phyloP scores from a whole-genome alignment of 1,140 invertebrate genomes.

The Choristoneura fumiferana region DNA sequence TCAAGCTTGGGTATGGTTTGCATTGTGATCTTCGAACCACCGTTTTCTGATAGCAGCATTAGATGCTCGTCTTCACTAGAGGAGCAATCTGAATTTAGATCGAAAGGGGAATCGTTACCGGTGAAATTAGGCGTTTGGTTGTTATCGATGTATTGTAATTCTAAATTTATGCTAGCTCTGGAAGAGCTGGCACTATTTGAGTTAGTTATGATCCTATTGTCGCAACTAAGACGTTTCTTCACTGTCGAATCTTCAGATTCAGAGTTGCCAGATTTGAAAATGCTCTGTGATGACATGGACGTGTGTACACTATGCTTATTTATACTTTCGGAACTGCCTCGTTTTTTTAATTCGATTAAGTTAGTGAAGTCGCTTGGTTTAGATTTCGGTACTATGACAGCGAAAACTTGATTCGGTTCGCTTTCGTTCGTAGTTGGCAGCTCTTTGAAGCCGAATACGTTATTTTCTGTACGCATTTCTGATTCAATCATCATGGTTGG shows the following conservation, averaged over 20 bases:
- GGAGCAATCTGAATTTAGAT: conserved; percentile 68
- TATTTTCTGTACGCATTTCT: conserved; percentile 44
- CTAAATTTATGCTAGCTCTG: conserved; percentile 61
- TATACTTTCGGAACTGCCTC: conserved; percentile 55
- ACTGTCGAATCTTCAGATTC: conserved; percentile 66
- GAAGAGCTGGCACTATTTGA: conserved; percentile 56
- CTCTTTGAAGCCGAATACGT: conserved; percentile 68
- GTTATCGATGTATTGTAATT: conserved; percentile 61
- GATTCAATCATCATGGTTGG: conserved; percentile 70
- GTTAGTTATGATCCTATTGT: conserved; percentile 53
- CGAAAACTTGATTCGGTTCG: conserved; percentile 64
- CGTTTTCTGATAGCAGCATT: conserved; percentile 72
- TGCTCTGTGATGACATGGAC: conserved; percentile 58
- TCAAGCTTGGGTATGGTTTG: conserved; percentile 52
- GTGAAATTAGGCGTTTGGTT: conserved; percentile 45
- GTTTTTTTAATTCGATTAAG: conserved; percentile 34
- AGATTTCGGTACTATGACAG: conserved; percentile 72
- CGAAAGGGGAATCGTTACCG: conserved; percentile 49
- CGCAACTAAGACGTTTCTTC: conserved; percentile 67
- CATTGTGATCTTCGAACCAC: conserved; percentile 73
- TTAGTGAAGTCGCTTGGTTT: conserved; percentile 37
- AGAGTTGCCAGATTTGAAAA: conserved; percentile 54
- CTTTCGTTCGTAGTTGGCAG: conserved; percentile 48
- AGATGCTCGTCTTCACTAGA: conserved; percentile 75
- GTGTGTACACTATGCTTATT: conserved; percentile 51